phyloP scores from a whole-genome alignment of 53 echinoderm and acorn worm species.

The Holothuria leucospilota region DNA sequence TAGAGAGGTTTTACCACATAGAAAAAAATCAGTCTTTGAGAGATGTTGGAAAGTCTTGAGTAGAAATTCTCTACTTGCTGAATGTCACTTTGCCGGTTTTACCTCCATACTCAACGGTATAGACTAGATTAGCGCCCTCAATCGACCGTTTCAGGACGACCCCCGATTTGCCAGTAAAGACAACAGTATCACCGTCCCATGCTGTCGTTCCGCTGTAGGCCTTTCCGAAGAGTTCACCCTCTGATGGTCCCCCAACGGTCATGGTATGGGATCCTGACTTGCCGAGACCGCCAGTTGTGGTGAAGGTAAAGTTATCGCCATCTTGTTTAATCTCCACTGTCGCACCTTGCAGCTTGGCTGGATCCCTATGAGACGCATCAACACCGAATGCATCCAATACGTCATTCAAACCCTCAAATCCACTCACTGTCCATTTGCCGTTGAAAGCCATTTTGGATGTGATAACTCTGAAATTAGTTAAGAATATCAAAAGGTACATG shows the following conservation, averaged over 20 bases:
- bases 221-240: constrained; percentile 52
- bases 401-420: constrained; percentile 50
- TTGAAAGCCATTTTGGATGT: constrained; percentile 36
- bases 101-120: constrained; percentile 58
- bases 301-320: constrained; percentile 75
- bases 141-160: constrained; percentile 63
- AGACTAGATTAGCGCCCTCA: constrained; percentile 62
- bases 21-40: too few relatives aligned
- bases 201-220: constrained; percentile 39
- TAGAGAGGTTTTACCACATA: too few relatives aligned
- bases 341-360: constrained; percentile 31
- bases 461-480: too few relatives aligned
- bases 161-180: constrained; percentile 51
- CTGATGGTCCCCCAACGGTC: constrained; percentile 58
- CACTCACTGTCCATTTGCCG: constrained; percentile 61
- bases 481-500: too few relatives aligned
- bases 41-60: too few relatives aligned
- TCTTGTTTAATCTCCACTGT: constrained; percentile 64
- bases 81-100: constrained; percentile 62
- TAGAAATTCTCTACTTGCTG: constrained; percentile 18
- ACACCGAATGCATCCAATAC: constrained; percentile 69
- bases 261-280: constrained; percentile 48
- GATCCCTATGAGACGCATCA: constrained; percentile 55
- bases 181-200: constrained; percentile 67
- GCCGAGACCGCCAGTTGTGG: constrained; percentile 46